A percentile compares a stretch with the other conserved stretches of the same genome.
phyloP scores from a whole-genome alignment of 2,113 vertebrate genomes.

The Coracopsis vasa region DNA sequence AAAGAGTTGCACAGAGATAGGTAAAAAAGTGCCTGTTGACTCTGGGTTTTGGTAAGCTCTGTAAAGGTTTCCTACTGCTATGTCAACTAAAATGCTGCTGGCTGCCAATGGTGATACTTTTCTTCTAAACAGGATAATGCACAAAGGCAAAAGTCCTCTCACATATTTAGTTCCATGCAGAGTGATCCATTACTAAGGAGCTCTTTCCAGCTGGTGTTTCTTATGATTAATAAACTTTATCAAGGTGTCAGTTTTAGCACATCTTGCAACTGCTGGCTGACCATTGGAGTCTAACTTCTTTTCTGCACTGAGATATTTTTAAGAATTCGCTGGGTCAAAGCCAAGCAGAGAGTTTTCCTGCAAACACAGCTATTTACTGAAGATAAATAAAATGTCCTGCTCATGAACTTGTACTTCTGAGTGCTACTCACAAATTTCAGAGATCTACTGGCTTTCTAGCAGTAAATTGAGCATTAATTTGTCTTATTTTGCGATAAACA shows the following conservation, averaged over 20 bases:
- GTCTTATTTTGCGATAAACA: not conserved
- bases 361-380: not conserved
- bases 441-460: not conserved
- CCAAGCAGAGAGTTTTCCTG: not conserved
- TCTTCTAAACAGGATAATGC: not conserved
- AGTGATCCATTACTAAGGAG: not conserved
- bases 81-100: not conserved
- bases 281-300: accelerated
- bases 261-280: not conserved
- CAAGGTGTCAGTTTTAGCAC: not conserved
- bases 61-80: not conserved
- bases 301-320: not conserved
- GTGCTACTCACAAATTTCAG: not conserved
- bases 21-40: not conserved
- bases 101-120: not conserved
- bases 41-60: not conserved
- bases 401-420: not conserved
- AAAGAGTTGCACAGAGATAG: not conserved
- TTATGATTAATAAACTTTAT: not conserved
- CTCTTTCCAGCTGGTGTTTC: not conserved
- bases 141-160: not conserved
- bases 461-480: not conserved
- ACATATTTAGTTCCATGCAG: not conserved
- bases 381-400: not conserved
- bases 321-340: not conserved